phyloP scores from a whole-genome alignment of 2,113 vertebrate species.

The Syrrhaptes paradoxus region DNA sequence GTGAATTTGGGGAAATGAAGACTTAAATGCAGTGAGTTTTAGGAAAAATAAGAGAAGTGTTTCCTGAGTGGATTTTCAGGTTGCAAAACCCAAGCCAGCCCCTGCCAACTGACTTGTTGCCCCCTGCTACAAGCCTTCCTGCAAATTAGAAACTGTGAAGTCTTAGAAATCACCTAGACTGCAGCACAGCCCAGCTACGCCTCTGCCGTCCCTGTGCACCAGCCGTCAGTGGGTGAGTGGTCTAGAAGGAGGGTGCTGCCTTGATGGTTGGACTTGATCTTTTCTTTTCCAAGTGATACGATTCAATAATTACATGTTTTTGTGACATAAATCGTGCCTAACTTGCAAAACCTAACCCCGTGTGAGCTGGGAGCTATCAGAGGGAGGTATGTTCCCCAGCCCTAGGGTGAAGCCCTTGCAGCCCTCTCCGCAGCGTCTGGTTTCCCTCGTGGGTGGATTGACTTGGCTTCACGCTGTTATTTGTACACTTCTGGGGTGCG shows the following conservation, averaged over 20 bases:
- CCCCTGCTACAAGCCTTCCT: neutral
- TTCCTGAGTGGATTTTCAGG: neutral
- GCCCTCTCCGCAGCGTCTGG: neutral
- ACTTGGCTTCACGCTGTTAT: neutral
- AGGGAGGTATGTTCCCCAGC: too few relatives aligned
- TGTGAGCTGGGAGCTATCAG: too few relatives aligned
- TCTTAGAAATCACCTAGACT: neutral
- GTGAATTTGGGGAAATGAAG: neutral
- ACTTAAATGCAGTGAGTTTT: neutral
- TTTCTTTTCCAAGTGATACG: too few relatives aligned
- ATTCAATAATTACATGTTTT: neutral
- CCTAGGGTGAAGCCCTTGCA: neutral
- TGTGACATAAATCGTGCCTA: neutral
- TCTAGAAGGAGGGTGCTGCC: too few relatives aligned
- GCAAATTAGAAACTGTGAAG: too few relatives aligned
- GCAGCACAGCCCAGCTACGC: rapidly evolving
- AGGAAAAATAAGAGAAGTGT: neutral
- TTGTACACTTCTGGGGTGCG: neutral
- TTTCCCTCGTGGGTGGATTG: neutral
- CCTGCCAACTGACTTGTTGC: rapidly evolving
- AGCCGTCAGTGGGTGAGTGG: neutral
- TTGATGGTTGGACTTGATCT: too few relatives aligned
- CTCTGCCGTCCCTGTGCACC: rapidly evolving
- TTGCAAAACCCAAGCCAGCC: neutral
- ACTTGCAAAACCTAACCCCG: neutral